Base-by-base conservation (phyloP, 2,888 invertebrate species). In the Dasysyrphus tricinctus region DNA sequence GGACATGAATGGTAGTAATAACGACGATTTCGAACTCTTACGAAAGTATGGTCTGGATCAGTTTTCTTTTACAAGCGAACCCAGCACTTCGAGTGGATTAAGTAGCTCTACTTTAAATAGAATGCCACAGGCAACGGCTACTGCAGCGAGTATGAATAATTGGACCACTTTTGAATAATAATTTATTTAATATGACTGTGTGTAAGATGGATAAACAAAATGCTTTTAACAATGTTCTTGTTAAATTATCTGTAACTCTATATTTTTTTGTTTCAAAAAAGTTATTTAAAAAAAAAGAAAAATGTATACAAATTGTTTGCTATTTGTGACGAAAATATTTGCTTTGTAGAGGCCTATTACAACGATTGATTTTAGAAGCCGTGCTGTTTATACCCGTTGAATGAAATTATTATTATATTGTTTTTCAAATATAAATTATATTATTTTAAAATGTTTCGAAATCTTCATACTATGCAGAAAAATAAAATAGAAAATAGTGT, bases 31-130 rank as follows among this genome's bases (percentile, higher is more conserved):
- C 67, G 92, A 93, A 88, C 88, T 92, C 42, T 82, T 93, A 47
- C 91, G 92, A 24, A 93, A 92, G 88, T 93, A 93, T 85, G 92
- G 92, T 56, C 88, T 93, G 14, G 92, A 93, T 90, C 93, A 92
- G 88, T 93, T 93, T 86, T 90, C 91, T 1, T 83, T 92, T 57
- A 90, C 90, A 29, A 88, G 88, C 32, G 82, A 90, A 9, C 80
- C 89, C 51, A 83, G 87, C 37, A 72, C 82, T 65, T 84, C 85
- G 9, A 86, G 82, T 56, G 88, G 78, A 14, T 70, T 88, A 37
- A 88, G 78, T 67, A 77, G 61, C 59, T 49, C 73, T 7, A 57
- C 54, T 51, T 76, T 72, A 42, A 84, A 84, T 69, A 73, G 78
- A 78, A 80, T 80, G 80, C 74, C 82, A 69, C 65, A 78, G 24